Conservation (phyloP, 2,797 vertebrate species). For the Hippocampus kuda region DNA sequence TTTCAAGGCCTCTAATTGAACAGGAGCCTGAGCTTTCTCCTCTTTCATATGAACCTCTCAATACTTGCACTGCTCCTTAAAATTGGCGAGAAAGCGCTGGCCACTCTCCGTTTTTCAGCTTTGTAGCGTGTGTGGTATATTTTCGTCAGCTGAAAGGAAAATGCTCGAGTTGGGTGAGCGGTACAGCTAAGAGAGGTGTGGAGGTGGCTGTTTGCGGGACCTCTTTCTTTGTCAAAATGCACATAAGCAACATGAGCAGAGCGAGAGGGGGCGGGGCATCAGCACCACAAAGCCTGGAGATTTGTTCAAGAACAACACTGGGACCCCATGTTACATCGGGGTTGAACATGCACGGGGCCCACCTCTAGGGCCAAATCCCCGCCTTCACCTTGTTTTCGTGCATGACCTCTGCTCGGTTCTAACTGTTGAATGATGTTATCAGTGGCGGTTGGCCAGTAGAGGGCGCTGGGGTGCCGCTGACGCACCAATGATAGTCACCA, state of each 20-base stretch:
- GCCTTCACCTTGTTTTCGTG: not conserved
- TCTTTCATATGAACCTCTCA: slow-evolving; percentile 37
- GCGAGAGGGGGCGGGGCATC: slow-evolving; percentile 29
- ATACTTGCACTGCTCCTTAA: slow-evolving; percentile 16
- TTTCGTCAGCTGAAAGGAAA: slow-evolving; percentile 37
- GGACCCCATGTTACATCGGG: slow-evolving; percentile 27
- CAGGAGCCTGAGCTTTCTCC: slow-evolving; percentile 36
- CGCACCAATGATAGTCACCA: not conserved
- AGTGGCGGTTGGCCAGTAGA: no score
- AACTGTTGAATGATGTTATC: not conserved
- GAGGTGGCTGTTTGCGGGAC: slow-evolving; percentile 47
- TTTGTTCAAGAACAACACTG: slow-evolving; percentile 46
- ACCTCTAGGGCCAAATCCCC: slow-evolving; percentile 10
- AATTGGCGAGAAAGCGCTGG: slow-evolving; percentile 17
- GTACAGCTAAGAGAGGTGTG: slow-evolving; percentile 46
- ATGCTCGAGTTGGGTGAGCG: slow-evolving; percentile 36
- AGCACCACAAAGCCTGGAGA: slow-evolving; percentile 39
- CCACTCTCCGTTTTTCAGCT: slow-evolving; percentile 17
- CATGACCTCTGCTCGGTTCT: not conserved
- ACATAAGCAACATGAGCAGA: slow-evolving; percentile 45
- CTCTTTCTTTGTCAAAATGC: slow-evolving; percentile 42
- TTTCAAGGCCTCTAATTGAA: slow-evolving; percentile 55
- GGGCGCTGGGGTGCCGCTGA: no score
- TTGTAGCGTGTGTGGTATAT: slow-evolving; percentile 16
- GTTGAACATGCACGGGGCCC: slow-evolving; percentile 22